Percentiles rank a stretch among this genome's conserved stretches.
Evolutionary conservation across 2,888 invertebrate species (phyloP).

Genomic region (Dichetophora obliterata): DNA sequence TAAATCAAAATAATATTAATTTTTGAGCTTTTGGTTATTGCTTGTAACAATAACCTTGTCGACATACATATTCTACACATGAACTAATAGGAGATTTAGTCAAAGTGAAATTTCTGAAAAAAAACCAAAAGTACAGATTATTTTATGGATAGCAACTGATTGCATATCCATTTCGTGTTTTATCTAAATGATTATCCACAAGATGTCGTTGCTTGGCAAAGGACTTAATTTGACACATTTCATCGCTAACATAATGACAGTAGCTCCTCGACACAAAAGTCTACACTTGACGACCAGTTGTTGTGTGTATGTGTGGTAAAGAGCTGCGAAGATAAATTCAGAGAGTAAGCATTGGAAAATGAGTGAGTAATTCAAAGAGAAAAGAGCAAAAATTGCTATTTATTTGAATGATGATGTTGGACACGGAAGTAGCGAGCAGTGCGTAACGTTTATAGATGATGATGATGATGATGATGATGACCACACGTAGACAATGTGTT

Average conservation of each 20-base stretch:
- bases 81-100: too few relatives aligned
- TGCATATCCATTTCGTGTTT: too few relatives aligned
- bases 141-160: too few relatives aligned
- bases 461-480: too few relatives aligned
- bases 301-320: background rate
- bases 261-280: background rate
- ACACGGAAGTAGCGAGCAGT: conserved; percentile 17
- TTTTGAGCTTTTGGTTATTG: too few relatives aligned
- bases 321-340: background rate
- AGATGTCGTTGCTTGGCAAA: conserved; percentile 34
- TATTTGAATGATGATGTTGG: background rate
- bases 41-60: too few relatives aligned
- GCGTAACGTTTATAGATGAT: conserved; percentile 1
- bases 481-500: too few relatives aligned
- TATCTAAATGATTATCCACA: background rate
- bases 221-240: background rate
- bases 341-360: background rate
- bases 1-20: too few relatives aligned
- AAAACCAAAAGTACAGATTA: too few relatives aligned
- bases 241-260: background rate
- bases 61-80: too few relatives aligned
- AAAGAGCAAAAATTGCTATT: background rate
- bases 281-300: background rate
- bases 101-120: too few relatives aligned
- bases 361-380: background rate